phyloP scores from a whole-genome alignment of 2,888 invertebrate species.

The Machimus rusticus region DNA sequence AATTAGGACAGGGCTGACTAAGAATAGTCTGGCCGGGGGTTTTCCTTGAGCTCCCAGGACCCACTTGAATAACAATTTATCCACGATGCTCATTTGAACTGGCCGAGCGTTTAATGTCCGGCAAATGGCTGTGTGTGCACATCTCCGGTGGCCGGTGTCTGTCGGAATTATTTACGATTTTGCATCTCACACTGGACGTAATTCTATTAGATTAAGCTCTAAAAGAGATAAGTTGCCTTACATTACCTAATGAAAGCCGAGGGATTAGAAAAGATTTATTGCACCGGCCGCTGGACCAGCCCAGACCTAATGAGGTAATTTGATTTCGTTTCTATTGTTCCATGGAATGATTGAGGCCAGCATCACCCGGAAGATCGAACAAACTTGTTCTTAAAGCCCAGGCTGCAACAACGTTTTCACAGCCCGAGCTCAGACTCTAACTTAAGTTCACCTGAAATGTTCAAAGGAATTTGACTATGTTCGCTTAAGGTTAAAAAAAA shows the following conservation, averaged over 20 bases:
- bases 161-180: conserved; percentile 1
- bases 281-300: background rate
- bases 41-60: background rate
- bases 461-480: too few species aligned
- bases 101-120: background rate
- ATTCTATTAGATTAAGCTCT: conserved; percentile 1
- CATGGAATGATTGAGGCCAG: background rate
- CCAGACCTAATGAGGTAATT: conserved; percentile 6
- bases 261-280: conserved; percentile 32
- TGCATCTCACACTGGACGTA: background rate
- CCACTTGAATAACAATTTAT: conserved; percentile 19
- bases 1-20: conserved; percentile 1
- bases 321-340: background rate
- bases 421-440: too few species aligned
- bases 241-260: conserved; percentile 32
- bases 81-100: background rate
- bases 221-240: conserved; percentile 24
- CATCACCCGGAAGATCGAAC: background rate
- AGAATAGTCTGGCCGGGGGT: background rate
- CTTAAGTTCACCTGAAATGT: too few species aligned
- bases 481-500: too few species aligned
- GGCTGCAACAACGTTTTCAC: background rate
- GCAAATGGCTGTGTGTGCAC: background rate
- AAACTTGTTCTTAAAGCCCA: background rate
- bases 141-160: background rate